Conservation (phyloP, 2,113 vertebrate species). For the Aptenodytes forsteri region DNA sequence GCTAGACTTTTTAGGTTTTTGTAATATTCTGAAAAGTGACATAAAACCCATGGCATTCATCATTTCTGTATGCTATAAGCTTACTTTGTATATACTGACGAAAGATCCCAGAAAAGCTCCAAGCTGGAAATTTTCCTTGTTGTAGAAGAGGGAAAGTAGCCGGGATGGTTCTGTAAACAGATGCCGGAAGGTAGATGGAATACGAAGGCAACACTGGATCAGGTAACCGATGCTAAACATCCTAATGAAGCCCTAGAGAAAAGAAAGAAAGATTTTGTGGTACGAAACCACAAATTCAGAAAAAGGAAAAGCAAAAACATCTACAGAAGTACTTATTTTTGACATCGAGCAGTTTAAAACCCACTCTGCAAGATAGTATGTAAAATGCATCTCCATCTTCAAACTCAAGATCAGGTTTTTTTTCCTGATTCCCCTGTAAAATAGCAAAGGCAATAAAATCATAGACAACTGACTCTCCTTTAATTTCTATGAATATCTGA, state of each 20-base stretch:
- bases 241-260: constrained; percentile 89
- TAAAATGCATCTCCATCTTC: neutral
- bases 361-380: neutral
- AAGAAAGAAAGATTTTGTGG: neutral
- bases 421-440: neutral
- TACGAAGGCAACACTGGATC: constrained; percentile 97
- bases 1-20: neutral
- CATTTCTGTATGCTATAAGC: neutral
- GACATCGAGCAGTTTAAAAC: neutral
- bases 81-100: constrained; percentile 99
- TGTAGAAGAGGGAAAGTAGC: constrained; percentile 93
- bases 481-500: neutral
- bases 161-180: constrained; percentile 92
- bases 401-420: neutral
- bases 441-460: neutral
- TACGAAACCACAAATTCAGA: constrained; percentile 3
- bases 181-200: constrained; percentile 92
- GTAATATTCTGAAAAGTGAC: neutral
- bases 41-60: neutral
- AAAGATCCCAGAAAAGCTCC: constrained; percentile 97
- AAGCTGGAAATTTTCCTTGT: constrained; percentile 97
- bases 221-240: constrained; percentile 98
- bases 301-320: neutral
- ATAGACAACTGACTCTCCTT: neutral
- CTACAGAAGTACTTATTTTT: neutral